Evolutionary conservation across 1,140 invertebrate genomes (phyloP), one percentile per base, ranked within the genome.

Genomic region (Cotesia typhae): DNA sequence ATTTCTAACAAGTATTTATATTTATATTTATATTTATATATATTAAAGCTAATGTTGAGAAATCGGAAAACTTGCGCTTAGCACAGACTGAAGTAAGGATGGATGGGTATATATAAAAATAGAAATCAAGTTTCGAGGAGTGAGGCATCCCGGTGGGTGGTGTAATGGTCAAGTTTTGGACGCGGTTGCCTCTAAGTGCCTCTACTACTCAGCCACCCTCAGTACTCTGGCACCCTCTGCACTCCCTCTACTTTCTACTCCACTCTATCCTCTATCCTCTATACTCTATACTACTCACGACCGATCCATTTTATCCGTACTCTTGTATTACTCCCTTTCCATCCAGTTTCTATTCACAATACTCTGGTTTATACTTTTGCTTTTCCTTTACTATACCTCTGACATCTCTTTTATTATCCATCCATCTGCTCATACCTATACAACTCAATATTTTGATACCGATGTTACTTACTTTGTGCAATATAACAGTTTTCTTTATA

Each of bases 101-200:
- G 4, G 60, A 12, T 37, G 66, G 36, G 12, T 35, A 64, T 37
- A 35, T 35, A 64, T 37, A 35, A 55, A 52, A 55, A 65, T 36
- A 52, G 66, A 28, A 74, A 77, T 70, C 67, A 77, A 80, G 77
- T 80, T 83, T 77, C 70, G 74, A 76, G 75, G 78, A 79, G 80
- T 76, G 80, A 78, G 77, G 75, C 77, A 77, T 80, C 78, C 75
- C 78, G 75, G 77, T 76, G 76, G 75, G 80, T 80, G 80, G 80
- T 79, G 80, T 81, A 82, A 82, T 83, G 80, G 82, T 78, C 75
- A 83, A 83, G 81, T 83, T 83, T 83, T 82, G 79, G 80, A 80
- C 78, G 79, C 77, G 75, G 76, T 78, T 77, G 75, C 73, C 70
- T 80, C 81, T 82, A 82, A 82, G 81, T 81, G 80, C 76, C 76